Percentiles rank a stretch among this genome's conserved stretches.
Conservation (phyloP, 2,888 invertebrate genomes). For the Leptinotarsa juncta region DNA sequence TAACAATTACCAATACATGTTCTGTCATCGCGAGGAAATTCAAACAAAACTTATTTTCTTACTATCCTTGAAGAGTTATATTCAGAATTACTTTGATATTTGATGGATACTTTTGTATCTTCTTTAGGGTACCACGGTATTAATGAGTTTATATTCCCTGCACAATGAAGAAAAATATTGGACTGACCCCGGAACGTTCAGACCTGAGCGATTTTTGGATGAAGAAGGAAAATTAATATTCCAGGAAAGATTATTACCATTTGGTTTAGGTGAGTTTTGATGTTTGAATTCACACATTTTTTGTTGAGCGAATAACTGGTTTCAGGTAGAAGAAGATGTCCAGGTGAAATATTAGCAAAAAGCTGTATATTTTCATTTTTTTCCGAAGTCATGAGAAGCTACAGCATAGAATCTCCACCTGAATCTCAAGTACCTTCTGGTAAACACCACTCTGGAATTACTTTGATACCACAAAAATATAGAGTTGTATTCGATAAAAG, state of each 20-base stretch:
- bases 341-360: constrained; percentile 74
- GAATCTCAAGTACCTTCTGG: constrained; percentile 64
- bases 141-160: constrained; percentile 65
- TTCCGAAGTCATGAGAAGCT: constrained; percentile 71
- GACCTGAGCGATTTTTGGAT: constrained; percentile 74
- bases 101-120: not conserved
- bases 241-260: constrained; percentile 60
- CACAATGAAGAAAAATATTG: constrained; percentile 71
- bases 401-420: constrained; percentile 64
- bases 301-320: not conserved
- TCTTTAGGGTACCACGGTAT: constrained; percentile 59
- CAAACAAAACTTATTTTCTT: too few species aligned
- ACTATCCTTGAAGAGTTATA: too few species aligned
- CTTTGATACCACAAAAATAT: constrained; percentile 70
- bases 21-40: too few species aligned
- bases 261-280: constrained; percentile 62
- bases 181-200: constrained; percentile 72
- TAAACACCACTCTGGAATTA: constrained; percentile 69
- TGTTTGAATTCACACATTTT: too few species aligned
- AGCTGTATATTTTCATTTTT: constrained; percentile 74
- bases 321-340: constrained; percentile 73
- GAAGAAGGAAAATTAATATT: constrained; percentile 57
- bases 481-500: constrained; percentile 52
- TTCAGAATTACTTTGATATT: too few species aligned
- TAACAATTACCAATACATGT: too few species aligned